Base-by-base conservation (phyloP, 2,797 vertebrate genomes). In the Alectoris magna region DNA sequence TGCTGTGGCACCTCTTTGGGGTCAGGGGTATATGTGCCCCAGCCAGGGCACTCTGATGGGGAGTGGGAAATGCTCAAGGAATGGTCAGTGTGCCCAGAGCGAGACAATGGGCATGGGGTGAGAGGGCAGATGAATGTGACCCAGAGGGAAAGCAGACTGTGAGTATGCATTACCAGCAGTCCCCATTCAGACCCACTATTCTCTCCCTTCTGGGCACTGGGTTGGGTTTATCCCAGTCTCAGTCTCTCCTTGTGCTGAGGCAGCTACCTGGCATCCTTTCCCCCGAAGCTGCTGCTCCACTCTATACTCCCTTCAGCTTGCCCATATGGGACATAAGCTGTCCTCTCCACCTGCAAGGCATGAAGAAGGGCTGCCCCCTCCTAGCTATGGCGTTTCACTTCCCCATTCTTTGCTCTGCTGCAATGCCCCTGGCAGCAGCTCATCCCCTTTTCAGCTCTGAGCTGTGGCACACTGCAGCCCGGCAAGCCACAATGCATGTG, bases 21-120 rank as follows among this genome's bases (percentile, higher is more conserved):
- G 13, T 68, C 53, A 39, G 0, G 4, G 48, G 1, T 59, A 15
- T n/a, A 49, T 16, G 36, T 44, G 5, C 8, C 16, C 36, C 8
- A 3, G 5, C 13, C 24, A 44, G 26, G 17, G 38, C 17, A 22
- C 9, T 0, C 0, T 14, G 26, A 8, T 14, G 11, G 39, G 41
- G 23, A 15, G 46, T 12, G 41, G 24, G 10, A 18, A 86, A 78
- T 21, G 3, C 22, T 72, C 38, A 8, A 21, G 18, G 26, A 13
- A 10, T 44, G 62, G 62, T 14, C 34, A 12, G 1, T 2, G 14
- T 24, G 24, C 11, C 36, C 23, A n/a, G n/a, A 26, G 44, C 2
- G 70, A 39, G 64, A 15, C 22, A 8, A 8, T 34, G 44, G 16
- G 11, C 44, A 18, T 10, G 39, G 64, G 27, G 8, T 10, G 34